These are phyloP conservation scores for Lota lota DNA, from an alignment of 2,113 vertebrate genomes.

Conservation along the genomic window DNA sequence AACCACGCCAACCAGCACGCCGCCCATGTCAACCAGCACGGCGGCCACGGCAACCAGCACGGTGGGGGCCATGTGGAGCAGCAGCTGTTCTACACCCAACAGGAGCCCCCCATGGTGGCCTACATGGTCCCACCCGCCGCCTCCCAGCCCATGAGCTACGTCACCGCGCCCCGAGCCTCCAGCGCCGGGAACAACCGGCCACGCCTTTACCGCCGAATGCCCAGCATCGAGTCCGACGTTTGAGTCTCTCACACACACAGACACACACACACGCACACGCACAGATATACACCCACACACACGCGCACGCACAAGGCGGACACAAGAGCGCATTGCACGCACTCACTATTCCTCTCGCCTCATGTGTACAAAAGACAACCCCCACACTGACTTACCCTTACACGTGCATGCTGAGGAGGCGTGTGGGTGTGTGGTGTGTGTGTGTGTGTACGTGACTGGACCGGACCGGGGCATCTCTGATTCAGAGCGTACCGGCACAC, in stretches of 20 bases:
- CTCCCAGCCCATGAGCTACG: conserved; percentile 87
- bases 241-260: conserved; percentile 55
- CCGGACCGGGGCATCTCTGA: conserved; percentile 50
- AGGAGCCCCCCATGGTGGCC: conserved; percentile 83
- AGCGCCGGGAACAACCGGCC: conserved; percentile 92
- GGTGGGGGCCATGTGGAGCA: conserved; percentile 53
- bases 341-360: conserved; percentile 25
- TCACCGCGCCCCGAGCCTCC: conserved; percentile 84
- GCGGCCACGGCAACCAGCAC: conserved; percentile 57
- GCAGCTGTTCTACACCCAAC: conserved; percentile 82
- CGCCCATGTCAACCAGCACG: conserved; percentile 77
- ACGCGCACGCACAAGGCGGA: conserved; percentile 14
- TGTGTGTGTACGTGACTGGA: conserved; percentile 42
- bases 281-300: conserved; percentile 28
- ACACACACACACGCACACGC: conserved; percentile 17
- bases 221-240: conserved; percentile 98
- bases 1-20: conserved; percentile 14
- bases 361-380: background rate
- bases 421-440: background rate
- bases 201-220: conserved; percentile 95
- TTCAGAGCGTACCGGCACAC: conserved; percentile 39
- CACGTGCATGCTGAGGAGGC: background rate
- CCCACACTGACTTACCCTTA: too few relatives aligned
- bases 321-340: background rate
- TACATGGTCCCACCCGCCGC: conserved; percentile 88